A percentile compares a stretch with the other conserved stretches of the same genome.
Conservation (phyloP, 2,113 vertebrate genomes). For the Crotalus tigris region DNA sequence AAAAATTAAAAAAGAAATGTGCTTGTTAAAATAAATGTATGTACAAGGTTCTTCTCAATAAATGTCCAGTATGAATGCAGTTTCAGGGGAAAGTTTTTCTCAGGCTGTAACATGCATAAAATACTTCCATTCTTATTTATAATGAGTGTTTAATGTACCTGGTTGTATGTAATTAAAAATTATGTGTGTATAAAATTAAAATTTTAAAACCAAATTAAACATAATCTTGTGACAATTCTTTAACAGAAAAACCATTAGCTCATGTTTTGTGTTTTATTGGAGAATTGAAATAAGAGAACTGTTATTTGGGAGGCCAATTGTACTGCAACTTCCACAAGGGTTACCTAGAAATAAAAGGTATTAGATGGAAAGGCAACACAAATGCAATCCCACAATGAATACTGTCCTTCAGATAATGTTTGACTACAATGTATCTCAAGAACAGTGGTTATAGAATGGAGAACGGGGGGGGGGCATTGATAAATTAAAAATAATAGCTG, state of each 20-base stretch:
- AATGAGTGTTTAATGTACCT: neutral
- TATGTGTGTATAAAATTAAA: neutral
- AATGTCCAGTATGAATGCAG: neutral
- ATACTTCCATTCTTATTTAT: neutral
- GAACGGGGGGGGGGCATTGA: neutral
- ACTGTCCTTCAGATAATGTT: neutral
- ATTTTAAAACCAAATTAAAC: neutral
- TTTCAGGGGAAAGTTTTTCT: neutral
- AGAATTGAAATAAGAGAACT: neutral
- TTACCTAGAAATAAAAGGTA: neutral
- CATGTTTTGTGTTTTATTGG: neutral
- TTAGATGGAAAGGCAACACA: neutral
- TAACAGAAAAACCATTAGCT: neutral
- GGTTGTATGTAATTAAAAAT: neutral
- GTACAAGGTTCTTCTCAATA: neutral
- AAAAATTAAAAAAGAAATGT: neutral
- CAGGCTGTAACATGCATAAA: neutral
- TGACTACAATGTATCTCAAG: neutral
- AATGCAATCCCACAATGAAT: neutral
- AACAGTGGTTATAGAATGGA: neutral
- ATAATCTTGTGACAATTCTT: neutral
- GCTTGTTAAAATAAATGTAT: neutral
- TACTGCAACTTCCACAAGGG: neutral
- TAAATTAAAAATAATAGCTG: neutral
- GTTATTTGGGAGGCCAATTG: neutral